phyloP scores from a whole-genome alignment of 2,797 vertebrate species.

The Nannoperca obscura region DNA sequence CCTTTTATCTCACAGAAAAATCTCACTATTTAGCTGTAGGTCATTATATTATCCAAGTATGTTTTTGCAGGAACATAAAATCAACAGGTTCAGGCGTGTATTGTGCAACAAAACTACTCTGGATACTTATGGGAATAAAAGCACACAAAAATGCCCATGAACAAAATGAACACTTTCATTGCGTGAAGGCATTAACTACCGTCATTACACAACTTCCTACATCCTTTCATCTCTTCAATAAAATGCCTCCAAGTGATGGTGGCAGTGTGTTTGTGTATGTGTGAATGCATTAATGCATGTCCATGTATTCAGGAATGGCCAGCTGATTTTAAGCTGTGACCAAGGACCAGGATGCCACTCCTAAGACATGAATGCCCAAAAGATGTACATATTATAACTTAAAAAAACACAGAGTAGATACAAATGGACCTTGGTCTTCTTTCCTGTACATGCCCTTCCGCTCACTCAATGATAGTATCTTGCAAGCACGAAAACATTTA shows the following conservation, averaged over 20 bases:
- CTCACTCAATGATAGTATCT: conserved; percentile 34
- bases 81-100: background rate
- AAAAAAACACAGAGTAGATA: conserved; percentile 6
- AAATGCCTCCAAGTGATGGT: background rate
- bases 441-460: conserved; percentile 15
- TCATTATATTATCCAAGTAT: background rate
- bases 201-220: background rate
- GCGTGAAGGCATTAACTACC: background rate
- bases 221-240: background rate
- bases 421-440: conserved; percentile 3
- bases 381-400: background rate
- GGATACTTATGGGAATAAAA: background rate
- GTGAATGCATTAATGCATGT: background rate
- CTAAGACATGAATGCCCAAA: background rate
- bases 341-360: background rate
- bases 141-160: background rate
- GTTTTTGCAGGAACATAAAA: background rate
- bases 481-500: conserved; percentile 39
- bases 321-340: conserved; percentile 14
- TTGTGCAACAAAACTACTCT: background rate
- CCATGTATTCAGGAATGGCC: background rate
- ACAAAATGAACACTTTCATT: background rate
- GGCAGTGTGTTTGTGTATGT: background rate
- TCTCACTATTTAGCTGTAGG: conserved; percentile 11
- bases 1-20: conserved; percentile 14